Evolutionary conservation across 1,140 invertebrate genomes (phyloP), one percentile per base, ranked within the genome.

Genomic region (Augochlora pura): DNA sequence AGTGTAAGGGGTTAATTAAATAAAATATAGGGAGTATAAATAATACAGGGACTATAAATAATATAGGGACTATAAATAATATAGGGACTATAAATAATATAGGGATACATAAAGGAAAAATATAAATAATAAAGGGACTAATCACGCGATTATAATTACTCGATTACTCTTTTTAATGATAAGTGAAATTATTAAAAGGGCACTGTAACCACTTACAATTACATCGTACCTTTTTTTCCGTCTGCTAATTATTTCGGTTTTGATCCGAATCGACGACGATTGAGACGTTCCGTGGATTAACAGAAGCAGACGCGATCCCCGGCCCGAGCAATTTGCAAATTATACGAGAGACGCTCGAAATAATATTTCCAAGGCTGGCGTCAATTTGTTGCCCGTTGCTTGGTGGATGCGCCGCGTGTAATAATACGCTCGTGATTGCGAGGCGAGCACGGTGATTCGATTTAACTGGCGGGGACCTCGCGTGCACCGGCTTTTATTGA

Each of bases 401-500:
- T 46, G 42, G 9, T 12, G 54, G 69, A 42, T 71, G 54, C 57
- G 54, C 38, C 59, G 54, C 64, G 46, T 32, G 32, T 16, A 74
- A 74, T 64, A 74, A 74, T 74, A 74, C 62, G 42, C 21, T 8
- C 62, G 72, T 66, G 72, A 65, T 74, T 74, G 32, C 32, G 32
- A 32, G 32, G 62, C 63, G 72, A 65, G 46, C 72, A 38, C 72
- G 60, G n/a, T 54, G 62, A 74, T 74, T 66, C 72, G 72, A 74
- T 74, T 74, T 54, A 74, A 74, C 72, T 23, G 18, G 42, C 46
- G 27, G 62, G 60, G 39, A 32, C 32, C 42, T 66, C 62, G 72
- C 72, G 72, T 66, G 72, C 72, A 64, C 62, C n/a, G 72, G 52
- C 60, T 62, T 74, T 74, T 65, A 54, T 74, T 62, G 60, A 74